Evolutionary conservation across 2,113 vertebrate species (phyloP).

Genomic region (Hydrochoerus hydrochaeris): DNA sequence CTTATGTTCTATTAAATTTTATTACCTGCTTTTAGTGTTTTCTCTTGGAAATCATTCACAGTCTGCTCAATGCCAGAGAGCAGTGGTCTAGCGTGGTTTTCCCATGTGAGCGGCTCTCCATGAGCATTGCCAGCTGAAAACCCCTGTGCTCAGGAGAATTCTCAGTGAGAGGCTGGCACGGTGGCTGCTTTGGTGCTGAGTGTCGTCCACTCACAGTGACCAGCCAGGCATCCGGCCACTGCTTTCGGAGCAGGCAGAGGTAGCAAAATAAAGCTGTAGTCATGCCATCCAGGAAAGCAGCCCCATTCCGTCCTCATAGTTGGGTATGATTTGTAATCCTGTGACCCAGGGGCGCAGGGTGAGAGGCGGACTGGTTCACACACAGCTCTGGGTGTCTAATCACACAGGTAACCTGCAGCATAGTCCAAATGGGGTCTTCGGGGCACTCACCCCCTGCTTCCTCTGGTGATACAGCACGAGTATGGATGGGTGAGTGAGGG

Average conservation of each 20-base stretch:
- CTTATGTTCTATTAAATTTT: conserved; percentile 17
- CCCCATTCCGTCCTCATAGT: not conserved
- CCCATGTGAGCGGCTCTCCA: not conserved
- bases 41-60: conserved; percentile 17
- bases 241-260: not conserved
- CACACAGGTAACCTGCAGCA: not conserved
- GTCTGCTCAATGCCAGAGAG: not conserved
- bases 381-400: conserved; percentile 36
- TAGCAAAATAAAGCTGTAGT: not conserved
- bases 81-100: not conserved
- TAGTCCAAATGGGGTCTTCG: not conserved
- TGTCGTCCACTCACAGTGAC: not conserved
- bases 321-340: conserved; percentile 8
- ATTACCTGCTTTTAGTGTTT: not conserved
- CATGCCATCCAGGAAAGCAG: not conserved
- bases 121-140: not conserved
- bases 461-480: not conserved
- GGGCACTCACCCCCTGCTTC: not conserved
- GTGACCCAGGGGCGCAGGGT: not conserved
- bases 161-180: not conserved
- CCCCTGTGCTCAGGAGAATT: not conserved
- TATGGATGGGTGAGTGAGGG: not conserved
- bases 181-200: not conserved
- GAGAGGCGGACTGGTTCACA: not conserved
- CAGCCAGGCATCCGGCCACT: not conserved